Base-by-base conservation (phyloP, 2,888 invertebrate genomes). In the Microctonus brassicae region DNA sequence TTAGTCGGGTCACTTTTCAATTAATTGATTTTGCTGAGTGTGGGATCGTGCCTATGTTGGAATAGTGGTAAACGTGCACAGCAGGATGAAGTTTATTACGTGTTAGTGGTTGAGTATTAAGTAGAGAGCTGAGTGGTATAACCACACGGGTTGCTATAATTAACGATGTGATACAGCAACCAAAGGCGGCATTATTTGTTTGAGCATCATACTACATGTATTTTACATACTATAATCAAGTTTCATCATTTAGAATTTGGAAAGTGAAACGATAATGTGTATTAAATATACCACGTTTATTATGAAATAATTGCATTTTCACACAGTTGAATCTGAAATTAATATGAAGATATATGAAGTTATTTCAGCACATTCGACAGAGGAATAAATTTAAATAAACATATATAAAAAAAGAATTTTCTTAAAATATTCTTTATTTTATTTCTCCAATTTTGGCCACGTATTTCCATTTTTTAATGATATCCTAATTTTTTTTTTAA, bases 151-250 rank as follows among this genome's bases (percentile, higher is more conserved):
- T 62, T 26, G 29, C 62, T 63, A 39, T 39, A 69, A 69, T 69
- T 62, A 69, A 62, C 65, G 11, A 2, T 36, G 34, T 1, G 11
- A 10, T 58, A 58, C 20, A 53, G 9, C 4, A 53, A 11, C 73
- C 26, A 58, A 60, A 76, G 75, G 73, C 75, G 57, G 78, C 74
- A 75, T 76, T 73, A n/a, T n/a, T n/a, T n/a, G n/a, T n/a, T n/a
- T n/a, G n/a, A n/a, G n/a, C n/a, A n/a, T n/a, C n/a, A n/a, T n/a
- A n/a, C n/a, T n/a, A n/a, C n/a, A n/a, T n/a, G n/a, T n/a, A n/a
- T n/a, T n/a, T n/a, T n/a, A n/a, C n/a, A n/a, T n/a, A n/a, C n/a
- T n/a, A n/a, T n/a, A n/a, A n/a, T n/a, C n/a, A n/a, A n/a, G n/a
- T n/a, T n/a, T n/a, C n/a, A n/a, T n/a, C n/a, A n/a, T n/a, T n/a